A percentile compares a stretch with the other conserved stretches of the same genome.
These are phyloP conservation scores for Trichonephila clavata DNA, from an alignment of 1,140 invertebrate genomes.

Conservation along the genomic window DNA sequence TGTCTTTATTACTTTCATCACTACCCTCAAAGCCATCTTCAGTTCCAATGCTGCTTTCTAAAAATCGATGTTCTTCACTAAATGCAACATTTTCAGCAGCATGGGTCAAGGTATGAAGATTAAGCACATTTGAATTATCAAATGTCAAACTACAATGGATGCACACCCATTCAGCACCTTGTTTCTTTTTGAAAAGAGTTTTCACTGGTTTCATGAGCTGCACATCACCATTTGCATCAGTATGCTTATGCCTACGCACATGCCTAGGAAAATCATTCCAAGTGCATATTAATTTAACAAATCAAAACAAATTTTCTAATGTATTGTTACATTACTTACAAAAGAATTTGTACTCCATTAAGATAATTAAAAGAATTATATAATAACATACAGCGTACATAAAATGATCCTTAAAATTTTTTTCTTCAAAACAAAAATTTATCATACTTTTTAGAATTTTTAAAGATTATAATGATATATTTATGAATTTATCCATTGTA, in stretches of 20 bases:
- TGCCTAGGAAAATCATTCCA: constrained; percentile 67
- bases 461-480: too few relatives aligned
- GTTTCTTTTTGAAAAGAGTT: constrained; percentile 79
- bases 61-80: constrained; percentile 75
- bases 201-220: constrained; percentile 79
- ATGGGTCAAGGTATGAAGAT: constrained; percentile 84
- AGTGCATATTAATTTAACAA: neutral
- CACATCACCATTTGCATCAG: constrained; percentile 78
- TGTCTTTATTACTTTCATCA: constrained; percentile 78
- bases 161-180: constrained; percentile 83
- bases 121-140: constrained; percentile 83
- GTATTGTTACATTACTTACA: neutral
- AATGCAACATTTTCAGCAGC: constrained; percentile 80
- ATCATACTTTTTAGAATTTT: too few relatives aligned
- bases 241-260: constrained; percentile 69
- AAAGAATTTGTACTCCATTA: too few relatives aligned
- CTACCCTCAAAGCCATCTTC: constrained; percentile 77
- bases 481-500: too few relatives aligned
- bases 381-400: too few relatives aligned
- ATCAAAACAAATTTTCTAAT: neutral
- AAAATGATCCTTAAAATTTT: too few relatives aligned
- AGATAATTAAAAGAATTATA: neutral
- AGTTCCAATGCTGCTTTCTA: constrained; percentile 78
- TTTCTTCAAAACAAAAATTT: too few relatives aligned
- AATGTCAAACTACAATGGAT: constrained; percentile 84